Conservation (phyloP, 2,888 invertebrate species). For the Fissipunctia ypsillon region DNA sequence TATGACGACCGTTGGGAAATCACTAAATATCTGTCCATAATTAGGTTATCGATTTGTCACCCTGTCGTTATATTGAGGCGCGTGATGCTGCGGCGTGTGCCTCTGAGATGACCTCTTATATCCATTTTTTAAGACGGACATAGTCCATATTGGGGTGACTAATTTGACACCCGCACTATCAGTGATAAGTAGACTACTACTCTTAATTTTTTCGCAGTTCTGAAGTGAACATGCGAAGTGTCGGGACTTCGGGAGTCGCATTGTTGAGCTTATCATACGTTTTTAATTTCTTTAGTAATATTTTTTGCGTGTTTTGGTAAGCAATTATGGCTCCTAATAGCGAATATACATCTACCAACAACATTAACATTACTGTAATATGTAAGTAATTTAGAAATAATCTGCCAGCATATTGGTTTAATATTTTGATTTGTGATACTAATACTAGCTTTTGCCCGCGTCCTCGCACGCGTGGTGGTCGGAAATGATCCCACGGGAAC, state of each 20-base stretch:
- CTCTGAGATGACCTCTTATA: slow-evolving; percentile 34
- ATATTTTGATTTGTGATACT: background rate
- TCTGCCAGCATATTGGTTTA: background rate
- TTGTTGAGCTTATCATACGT: background rate
- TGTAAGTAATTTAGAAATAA: slow-evolving; percentile 31
- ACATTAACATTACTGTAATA: slow-evolving; percentile 30
- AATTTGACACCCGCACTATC: slow-evolving; percentile 30
- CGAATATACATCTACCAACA: slow-evolving; percentile 10
- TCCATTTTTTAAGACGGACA: slow-evolving; percentile 27
- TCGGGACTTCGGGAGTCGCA: background rate
- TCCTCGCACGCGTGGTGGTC: background rate
- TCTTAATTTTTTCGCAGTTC: slow-evolving; percentile 13
- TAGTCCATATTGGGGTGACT: slow-evolving; percentile 22
- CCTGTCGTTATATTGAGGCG: slow-evolving; percentile 48
- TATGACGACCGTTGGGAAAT: slow-evolving; percentile 12
- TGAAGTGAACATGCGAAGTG: slow-evolving; percentile 18
- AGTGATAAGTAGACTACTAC: background rate
- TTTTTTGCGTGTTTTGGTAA: background rate
- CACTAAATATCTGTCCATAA: slow-evolving; percentile 2
- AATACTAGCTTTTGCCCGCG: background rate
- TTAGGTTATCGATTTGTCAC: slow-evolving; percentile 58
- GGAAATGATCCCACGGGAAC: background rate
- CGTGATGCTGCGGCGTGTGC: slow-evolving; percentile 40
- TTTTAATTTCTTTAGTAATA: background rate
- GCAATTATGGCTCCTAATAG: slow-evolving; percentile 18